Evolutionary conservation across 2,888 invertebrate species (phyloP), one percentile per base, ranked within the genome.

Genomic region (Uloborus plumipes): DNA sequence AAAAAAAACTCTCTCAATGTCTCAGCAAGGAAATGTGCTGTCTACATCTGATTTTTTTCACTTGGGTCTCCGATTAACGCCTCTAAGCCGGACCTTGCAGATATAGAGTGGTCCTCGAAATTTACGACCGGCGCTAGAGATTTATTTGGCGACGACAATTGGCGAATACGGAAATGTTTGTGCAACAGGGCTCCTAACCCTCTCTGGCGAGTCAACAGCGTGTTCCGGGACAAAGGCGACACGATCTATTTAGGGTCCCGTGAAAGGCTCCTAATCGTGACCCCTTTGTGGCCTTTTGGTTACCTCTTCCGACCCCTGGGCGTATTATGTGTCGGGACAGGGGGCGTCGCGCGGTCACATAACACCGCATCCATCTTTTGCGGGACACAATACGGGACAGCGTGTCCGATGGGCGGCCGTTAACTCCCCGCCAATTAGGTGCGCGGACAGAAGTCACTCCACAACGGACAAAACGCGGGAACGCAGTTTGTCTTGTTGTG

Each of bases 61-160:
- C 9, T 7, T 2, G 39, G 3, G 11, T 39, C 39, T 39, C 31
- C 7, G 2, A 31, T 31, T 7, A 31, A 39, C 9, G 39, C 39
- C 39, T 39, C 39, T 3, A 4, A 3, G 26, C 39, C 11, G 39
- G 39, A 39, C 39, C 9, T 1, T 9, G 9, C n/a, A n/a, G n/a
- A n/a, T n/a, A n/a, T 39, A 39, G 39, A 39, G 39, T 39, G 31
- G 31, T 39, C 16, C 59, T 59, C 20, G 64, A 64, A 64, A 64
- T 64, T 64, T 64, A 64, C 47, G 64, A 64, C 47, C 64, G 39
- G 11, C 16, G 7, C 16, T 0, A 20, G 59, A 81, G 74, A 81
- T 81, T 81, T 74, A 81, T 81, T 81, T 81, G 80, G 80, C 80
- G 80, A 70, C 80, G 65, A 81, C 80, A 75, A 80, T 73, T 74